These are phyloP conservation scores for Diarsia dahlii DNA, from an alignment of 2,888 invertebrate species.

Conservation along the genomic window DNA sequence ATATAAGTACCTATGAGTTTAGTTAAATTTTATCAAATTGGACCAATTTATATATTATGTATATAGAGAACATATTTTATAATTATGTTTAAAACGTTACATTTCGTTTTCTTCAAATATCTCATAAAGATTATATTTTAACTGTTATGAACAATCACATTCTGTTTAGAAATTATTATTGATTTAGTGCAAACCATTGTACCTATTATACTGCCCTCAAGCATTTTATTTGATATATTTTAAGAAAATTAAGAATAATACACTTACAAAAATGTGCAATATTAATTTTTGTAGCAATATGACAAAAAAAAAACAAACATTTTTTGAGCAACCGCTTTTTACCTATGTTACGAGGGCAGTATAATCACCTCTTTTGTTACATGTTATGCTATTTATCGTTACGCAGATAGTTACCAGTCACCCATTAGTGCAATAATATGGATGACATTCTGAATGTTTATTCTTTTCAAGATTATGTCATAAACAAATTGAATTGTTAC, in stretches of 20 bases:
- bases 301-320: not conserved
- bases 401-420: slow-evolving; percentile 66
- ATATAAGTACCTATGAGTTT: slow-evolving; percentile 30
- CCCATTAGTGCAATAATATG: slow-evolving; percentile 69
- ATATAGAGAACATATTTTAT: slow-evolving; percentile 13
- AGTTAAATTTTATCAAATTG: slow-evolving; percentile 48
- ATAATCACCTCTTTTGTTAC: slow-evolving; percentile 34
- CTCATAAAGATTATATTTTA: slow-evolving; percentile 14
- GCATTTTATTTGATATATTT: not conserved
- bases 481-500: slow-evolving; percentile 11
- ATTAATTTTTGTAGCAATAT: not conserved
- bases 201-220: slow-evolving; percentile 17
- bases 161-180: slow-evolving; percentile 35
- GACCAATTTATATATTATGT: slow-evolving; percentile 58
- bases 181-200: slow-evolving; percentile 44
- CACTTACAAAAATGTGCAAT: not conserved
- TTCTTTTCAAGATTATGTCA: slow-evolving; percentile 34
- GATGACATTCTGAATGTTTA: slow-evolving; percentile 44
- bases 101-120: slow-evolving; percentile 9
- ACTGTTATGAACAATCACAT: slow-evolving; percentile 19
- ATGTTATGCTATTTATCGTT: slow-evolving; percentile 43
- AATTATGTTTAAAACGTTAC: slow-evolving; percentile 29
- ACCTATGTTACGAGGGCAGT: slow-evolving; percentile 1
- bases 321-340: not conserved
- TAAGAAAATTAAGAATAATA: not conserved